phyloP scores from a whole-genome alignment of 2,113 vertebrate genomes.

The Macaca mulatta region DNA sequence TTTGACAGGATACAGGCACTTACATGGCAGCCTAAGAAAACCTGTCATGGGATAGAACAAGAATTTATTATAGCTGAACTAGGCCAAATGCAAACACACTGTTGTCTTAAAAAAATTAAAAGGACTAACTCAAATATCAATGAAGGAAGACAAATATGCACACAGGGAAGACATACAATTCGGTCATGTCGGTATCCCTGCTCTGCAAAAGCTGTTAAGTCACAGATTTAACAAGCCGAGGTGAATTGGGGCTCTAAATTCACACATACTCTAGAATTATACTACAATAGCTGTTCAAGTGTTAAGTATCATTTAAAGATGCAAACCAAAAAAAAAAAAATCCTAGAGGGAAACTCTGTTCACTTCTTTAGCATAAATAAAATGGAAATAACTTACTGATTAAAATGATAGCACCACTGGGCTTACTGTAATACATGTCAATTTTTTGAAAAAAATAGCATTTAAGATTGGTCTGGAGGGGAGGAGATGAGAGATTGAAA shows the following conservation, averaged over 20 bases:
- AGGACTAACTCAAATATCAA: slow-evolving; percentile 82
- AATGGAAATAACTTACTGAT: slow-evolving; percentile 6
- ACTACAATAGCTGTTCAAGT: slow-evolving; percentile 11
- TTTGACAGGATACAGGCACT: slow-evolving; percentile 57
- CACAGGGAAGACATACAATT: slow-evolving; percentile 40
- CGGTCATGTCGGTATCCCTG: background rate
- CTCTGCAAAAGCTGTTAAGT: slow-evolving; percentile 44
- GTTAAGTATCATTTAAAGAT: slow-evolving; percentile 39
- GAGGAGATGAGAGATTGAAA: background rate
- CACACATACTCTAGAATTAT: slow-evolving; percentile 48
- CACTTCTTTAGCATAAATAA: background rate
- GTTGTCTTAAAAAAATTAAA: slow-evolving; percentile 77
- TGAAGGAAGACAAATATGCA: slow-evolving; percentile 81
- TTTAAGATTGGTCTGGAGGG: background rate
- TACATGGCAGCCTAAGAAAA: slow-evolving; percentile 63
- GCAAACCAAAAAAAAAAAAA: background rate
- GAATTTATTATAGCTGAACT: slow-evolving; percentile 77
- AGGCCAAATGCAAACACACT: slow-evolving; percentile 82
- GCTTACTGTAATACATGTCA: background rate
- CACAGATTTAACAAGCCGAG: slow-evolving; percentile 44
- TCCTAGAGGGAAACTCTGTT: background rate
- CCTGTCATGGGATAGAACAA: slow-evolving; percentile 64
- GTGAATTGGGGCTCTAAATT: slow-evolving; percentile 33
- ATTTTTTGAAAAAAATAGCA: background rate
- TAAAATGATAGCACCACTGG: background rate